phyloP scores from a whole-genome alignment of 1,140 invertebrate species.

The Drosophila mauritiana region DNA sequence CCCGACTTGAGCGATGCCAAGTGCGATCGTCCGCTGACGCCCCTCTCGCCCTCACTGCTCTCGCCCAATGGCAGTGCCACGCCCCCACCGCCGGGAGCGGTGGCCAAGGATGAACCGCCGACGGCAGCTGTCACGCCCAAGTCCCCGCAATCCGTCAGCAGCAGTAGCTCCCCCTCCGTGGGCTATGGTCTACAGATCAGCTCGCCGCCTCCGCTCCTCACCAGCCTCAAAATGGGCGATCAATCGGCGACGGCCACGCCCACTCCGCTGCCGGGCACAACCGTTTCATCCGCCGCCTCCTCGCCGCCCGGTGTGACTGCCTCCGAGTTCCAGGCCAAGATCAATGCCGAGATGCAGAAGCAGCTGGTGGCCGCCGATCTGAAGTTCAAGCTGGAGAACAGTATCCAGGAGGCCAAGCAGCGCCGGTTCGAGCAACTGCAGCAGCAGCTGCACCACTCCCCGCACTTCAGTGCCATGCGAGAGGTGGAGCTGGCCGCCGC shows the following conservation, averaged over 20 bases:
- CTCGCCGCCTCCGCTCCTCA: conserved; percentile 74
- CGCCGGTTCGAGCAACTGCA: conserved; percentile 80
- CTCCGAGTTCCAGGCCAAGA: conserved; percentile 79
- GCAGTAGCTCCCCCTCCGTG: conserved; percentile 49
- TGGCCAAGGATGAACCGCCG: conserved; percentile 65
- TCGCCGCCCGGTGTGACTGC: conserved; percentile 59
- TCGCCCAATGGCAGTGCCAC: conserved; percentile 71
- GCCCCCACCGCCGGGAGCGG: conserved; percentile 43
- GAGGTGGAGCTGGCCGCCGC: conserved; percentile 71
- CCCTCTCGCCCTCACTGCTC: conserved; percentile 84
- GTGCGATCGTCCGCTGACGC: conserved; percentile 88
- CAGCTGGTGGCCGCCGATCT: conserved; percentile 79
- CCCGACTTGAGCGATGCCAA: conserved; percentile 97
- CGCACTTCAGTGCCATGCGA: conserved; percentile 73
- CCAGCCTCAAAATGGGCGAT: conserved; percentile 62
- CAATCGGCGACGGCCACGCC: conserved; percentile 49
- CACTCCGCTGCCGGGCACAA: conserved; percentile 32
- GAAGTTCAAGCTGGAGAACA: conserved; percentile 78
- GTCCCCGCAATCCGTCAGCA: conserved; percentile 60
- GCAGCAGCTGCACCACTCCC: conserved; percentile 84
- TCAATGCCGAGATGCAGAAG: conserved; percentile 84
- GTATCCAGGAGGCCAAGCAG: conserved; percentile 73
- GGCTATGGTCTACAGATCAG: conserved; percentile 68
- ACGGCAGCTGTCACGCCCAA: conserved; percentile 45
- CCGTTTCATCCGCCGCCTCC: conserved; percentile 64